Base-by-base conservation (phyloP, 1,140 invertebrate genomes). In the Penaeus indicus region DNA sequence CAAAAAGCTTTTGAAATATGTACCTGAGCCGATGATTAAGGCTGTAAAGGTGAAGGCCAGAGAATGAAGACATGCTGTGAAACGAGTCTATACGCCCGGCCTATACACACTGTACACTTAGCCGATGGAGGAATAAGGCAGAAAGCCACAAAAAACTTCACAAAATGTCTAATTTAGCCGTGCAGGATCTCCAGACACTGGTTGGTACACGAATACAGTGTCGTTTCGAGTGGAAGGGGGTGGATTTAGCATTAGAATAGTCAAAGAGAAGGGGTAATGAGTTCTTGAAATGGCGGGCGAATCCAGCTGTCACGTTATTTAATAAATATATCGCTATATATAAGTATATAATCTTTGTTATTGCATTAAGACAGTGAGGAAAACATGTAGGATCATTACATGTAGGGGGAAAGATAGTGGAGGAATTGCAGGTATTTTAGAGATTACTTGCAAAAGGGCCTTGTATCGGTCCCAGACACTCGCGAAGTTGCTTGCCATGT, bases 81-180 rank as follows among this genome's bases (percentile, higher is more conserved):
- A 89, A 60, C 75, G 88, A 84, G 83, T 80, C 82, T 25, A 16
- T 67, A 22, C 8, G 13, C 69, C 83, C 83, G 83, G 86, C 63
- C 83, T 85, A 84, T 81, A 81, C 83, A 89, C 75, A 85, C 22
- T 84, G 78, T 22, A 2, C 19, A 72, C 67, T 72, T 13, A 32
- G 25, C 54, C 21, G 62, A 47, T 78, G 38, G 60, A 84, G 60
- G 38, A 16, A 54, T n/a, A 42, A 69, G 21, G 54, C 19, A 4
- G 21, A 84, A 38, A 79, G 32, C 25, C 47, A 7, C 18, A 32
- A 79, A 61, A 18, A 32, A 81, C 18, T 61, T 0, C 21, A 10
- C 19, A 60, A 69, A 62, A 85, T 89, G 88, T 75, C 83, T 5
- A 89, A 85, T 77, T 82, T 89, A 89, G 83, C 88, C 19, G 88